These are phyloP conservation scores for Drosophila mimica DNA, from an alignment of 2,888 invertebrate species.

Conservation along the genomic window DNA sequence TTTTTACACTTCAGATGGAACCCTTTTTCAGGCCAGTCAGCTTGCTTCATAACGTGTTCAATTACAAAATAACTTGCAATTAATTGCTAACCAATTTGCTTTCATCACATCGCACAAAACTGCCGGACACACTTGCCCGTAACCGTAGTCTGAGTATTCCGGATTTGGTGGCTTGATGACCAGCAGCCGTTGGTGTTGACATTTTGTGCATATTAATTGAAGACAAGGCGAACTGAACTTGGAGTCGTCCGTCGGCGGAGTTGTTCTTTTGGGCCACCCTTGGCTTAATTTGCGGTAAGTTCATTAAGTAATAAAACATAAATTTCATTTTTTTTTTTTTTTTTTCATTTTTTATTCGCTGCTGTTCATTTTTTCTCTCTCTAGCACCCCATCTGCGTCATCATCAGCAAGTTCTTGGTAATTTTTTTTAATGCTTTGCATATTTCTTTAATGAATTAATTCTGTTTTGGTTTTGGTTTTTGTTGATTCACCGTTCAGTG, in stretches of 20 bases:
- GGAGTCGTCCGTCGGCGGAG: constrained; percentile 30
- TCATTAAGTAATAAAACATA: constrained; percentile 84
- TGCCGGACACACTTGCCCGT: constrained; percentile 48
- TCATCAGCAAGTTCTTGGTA: constrained; percentile 53
- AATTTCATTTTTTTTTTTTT: constrained; percentile 57
- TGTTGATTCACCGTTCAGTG: constrained; percentile 81
- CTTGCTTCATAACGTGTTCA: constrained; percentile 61
- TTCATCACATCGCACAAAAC: constrained; percentile 39
- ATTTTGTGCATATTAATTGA: constrained; percentile 83
- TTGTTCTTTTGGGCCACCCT: constrained; percentile 48
- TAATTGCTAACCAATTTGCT: constrained; percentile 76
- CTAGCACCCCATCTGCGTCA: constrained; percentile 41
- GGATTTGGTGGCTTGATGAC: constrained; percentile 48
- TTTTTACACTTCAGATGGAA: constrained; percentile 21
- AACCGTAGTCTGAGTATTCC: neutral
- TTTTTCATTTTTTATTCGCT: constrained; percentile 12
- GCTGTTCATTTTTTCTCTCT: constrained; percentile 8
- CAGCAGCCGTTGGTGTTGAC: constrained; percentile 73
- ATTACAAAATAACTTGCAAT: constrained; percentile 67
- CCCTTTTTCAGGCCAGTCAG: constrained; percentile 30
- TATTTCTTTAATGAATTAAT: constrained; percentile 84
- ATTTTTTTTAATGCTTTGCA: constrained; percentile 76
- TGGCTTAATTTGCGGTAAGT: constrained; percentile 81
- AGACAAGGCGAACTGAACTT: constrained; percentile 52
- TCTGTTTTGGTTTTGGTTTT: constrained; percentile 78